A percentile compares a stretch with the other conserved stretches of the same genome.
phyloP scores from a whole-genome alignment of 2,888 invertebrate species.

The Abrostola triplasia region DNA sequence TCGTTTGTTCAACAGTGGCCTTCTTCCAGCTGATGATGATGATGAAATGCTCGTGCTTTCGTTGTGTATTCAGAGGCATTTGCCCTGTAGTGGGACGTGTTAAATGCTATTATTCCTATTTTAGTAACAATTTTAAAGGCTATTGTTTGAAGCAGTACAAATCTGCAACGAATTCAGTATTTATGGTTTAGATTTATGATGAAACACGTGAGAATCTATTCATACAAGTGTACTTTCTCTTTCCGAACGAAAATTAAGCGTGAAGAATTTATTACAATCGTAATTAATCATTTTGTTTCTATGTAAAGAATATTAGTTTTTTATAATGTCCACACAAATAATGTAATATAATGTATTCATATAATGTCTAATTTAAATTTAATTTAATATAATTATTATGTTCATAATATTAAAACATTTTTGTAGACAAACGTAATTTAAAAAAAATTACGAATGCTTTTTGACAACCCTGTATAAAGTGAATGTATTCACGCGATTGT shows the following conservation, averaged over 20 bases:
- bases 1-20: no score
- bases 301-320: no score
- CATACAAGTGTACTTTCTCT: neutral
- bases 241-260: neutral
- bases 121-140: neutral
- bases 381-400: no score
- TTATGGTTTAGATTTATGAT: neutral
- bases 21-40: no score
- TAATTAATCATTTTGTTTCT: no score
- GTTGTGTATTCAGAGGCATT: no score
- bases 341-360: no score
- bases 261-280: neutral
- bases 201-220: neutral
- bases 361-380: no score
- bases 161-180: constrained; percentile 1
- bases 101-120: no score
- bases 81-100: no score
- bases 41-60: no score
- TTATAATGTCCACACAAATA: no score
- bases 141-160: neutral
- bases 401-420: neutral
- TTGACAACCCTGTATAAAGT: constrained; percentile 29
- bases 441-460: neutral
- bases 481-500: constrained; percentile 36
- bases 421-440: neutral